Base-by-base conservation (phyloP, 2,888 invertebrate genomes). In the Rhodophaea formosa region DNA sequence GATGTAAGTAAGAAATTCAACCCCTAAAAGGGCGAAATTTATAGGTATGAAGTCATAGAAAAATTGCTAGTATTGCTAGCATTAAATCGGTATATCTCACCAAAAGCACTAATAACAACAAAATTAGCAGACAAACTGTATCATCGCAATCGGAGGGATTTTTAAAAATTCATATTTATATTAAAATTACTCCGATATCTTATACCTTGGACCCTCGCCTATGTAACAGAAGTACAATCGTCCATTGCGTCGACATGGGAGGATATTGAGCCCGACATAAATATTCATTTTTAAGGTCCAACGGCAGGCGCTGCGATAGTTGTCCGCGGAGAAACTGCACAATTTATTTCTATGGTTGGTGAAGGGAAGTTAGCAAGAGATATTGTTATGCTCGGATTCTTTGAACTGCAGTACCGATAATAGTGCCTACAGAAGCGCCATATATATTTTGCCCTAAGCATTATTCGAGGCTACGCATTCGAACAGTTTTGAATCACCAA, bases 161-260 rank as follows among this genome's bases (percentile, higher is more conserved):
- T 23, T 23, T 23, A 3, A 3, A 23, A 23, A 23, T 23, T 23
- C 23, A 0, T 35, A 35, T 35, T 10, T n/a, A 5, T 39, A 10
- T 3, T 12, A 12, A n/a, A 8, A 16, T 46, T n/a, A n/a, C 30
- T 14, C 47, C 5, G n/a, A n/a, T 12, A 12, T 47, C 23, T 49
- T 49, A n/a, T 43, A 43, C n/a, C 49, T 56, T 51, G 43, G 15
- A 49, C 56, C 23, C 56, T 15, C 45, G 16, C 14, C 15, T 32
- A 15, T 32, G 17, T 8, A 23, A 47, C 39, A 17, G 56, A 30
- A 56, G 70, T 68, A 67, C 66, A 56, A 56, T 56, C 42, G 56
- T 47, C 56, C 39, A 51, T 56, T 39, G 49, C 39, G 46, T 8
- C 35, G 42, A 23, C 47, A 39, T 15, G 49, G 49, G 39, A 15